Evolutionary conservation across 2,888 invertebrate genomes (phyloP).

Genomic region (Tridacna gigas): DNA sequence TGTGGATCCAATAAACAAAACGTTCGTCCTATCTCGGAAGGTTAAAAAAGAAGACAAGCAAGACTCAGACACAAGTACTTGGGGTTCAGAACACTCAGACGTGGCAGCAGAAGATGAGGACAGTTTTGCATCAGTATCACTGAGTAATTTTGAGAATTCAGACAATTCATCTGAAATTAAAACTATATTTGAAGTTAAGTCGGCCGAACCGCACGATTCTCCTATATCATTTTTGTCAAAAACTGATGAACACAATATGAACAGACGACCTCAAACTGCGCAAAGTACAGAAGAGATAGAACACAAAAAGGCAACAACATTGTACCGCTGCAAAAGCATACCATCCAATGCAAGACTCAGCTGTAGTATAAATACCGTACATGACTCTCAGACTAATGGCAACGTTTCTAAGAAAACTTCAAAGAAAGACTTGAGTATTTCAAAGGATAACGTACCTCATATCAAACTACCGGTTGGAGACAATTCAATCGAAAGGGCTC

Average conservation of each 20-base stretch:
- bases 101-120: not conserved
- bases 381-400: too few species aligned
- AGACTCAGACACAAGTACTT: not conserved
- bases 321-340: slow-evolving; percentile 4
- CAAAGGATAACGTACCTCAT: too few species aligned
- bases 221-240: not conserved
- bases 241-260: not conserved
- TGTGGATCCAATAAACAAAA: not conserved
- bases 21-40: not conserved
- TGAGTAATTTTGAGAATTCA: not conserved
- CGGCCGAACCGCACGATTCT: not conserved
- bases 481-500: too few species aligned
- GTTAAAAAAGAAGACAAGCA: not conserved
- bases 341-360: slow-evolving; percentile 5
- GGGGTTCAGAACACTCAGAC: not conserved
- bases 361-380: too few species aligned
- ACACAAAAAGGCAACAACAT: not conserved
- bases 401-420: too few species aligned
- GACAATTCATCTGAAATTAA: not conserved
- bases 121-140: not conserved
- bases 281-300: not conserved
- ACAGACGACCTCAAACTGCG: not conserved
- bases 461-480: too few species aligned
- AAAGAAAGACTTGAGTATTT: too few species aligned
- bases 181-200: not conserved